Evolutionary conservation across 2,797 vertebrate genomes (phyloP).

Genomic region (Echiichthys vipera): DNA sequence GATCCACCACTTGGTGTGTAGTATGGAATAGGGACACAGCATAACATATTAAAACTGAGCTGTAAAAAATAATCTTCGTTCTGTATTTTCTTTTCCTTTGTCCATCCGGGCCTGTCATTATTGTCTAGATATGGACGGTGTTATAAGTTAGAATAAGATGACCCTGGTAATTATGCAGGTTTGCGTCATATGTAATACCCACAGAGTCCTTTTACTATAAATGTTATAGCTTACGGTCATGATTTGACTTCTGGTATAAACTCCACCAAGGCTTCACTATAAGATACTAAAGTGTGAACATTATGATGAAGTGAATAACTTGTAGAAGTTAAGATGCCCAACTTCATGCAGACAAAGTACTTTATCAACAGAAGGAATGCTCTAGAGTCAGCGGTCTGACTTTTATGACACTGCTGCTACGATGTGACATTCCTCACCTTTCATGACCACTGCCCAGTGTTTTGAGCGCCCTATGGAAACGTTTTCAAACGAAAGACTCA

Average conservation of each 20-base stretch:
- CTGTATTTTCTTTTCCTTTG: too few relatives aligned
- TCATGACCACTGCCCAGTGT: slow-evolving; percentile 1
- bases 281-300: not conserved
- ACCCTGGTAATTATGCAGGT: not conserved
- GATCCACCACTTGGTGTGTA: too few relatives aligned
- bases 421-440: slow-evolving; percentile 53
- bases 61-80: too few relatives aligned
- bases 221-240: not conserved
- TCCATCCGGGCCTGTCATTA: not conserved
- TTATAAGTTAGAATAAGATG: not conserved
- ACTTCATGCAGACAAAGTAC: not conserved
- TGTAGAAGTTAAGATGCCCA: not conserved
- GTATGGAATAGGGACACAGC: too few relatives aligned
- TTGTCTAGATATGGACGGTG: too few relatives aligned
- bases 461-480: not conserved
- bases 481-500: slow-evolving; percentile 35
- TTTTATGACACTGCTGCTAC: not conserved
- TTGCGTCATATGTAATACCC: not conserved
- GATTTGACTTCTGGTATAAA: not conserved
- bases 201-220: too few relatives aligned
- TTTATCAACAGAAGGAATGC: not conserved
- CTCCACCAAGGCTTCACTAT: not conserved
- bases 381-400: not conserved
- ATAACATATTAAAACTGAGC: too few relatives aligned
- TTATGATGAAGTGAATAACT: not conserved